Conservation (phyloP, 2,888 invertebrate species). For the Calephelis perditalis region DNA sequence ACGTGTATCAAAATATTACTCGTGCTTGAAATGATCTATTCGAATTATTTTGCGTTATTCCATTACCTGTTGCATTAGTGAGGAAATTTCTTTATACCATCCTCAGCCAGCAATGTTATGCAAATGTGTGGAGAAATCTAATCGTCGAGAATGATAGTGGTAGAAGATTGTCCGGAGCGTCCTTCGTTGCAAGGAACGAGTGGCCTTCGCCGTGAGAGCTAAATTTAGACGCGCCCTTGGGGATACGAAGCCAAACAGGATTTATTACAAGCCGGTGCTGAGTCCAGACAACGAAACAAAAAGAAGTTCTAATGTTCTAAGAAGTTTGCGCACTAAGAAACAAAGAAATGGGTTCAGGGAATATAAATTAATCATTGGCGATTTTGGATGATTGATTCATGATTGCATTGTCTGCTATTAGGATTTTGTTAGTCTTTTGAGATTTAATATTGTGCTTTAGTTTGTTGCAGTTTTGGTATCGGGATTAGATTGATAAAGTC, state of each 20-base stretch:
- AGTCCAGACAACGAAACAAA: constrained; percentile 24
- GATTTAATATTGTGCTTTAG: too few species aligned
- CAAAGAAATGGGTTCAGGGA: constrained; percentile 10
- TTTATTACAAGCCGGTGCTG: constrained; percentile 49
- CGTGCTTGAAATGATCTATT: not conserved
- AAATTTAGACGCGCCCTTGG: constrained; percentile 72
- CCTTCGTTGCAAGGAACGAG: constrained; percentile 44
- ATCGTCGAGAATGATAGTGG: constrained; percentile 9
- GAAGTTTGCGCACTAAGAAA: constrained; percentile 13
- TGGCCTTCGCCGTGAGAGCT: constrained; percentile 60
- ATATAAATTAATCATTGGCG: constrained; percentile 1
- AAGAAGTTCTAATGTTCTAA: constrained; percentile 23
- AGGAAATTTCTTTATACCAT: not conserved
- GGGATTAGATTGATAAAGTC: too few species aligned
- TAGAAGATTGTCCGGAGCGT: constrained; percentile 21
- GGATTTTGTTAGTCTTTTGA: not conserved
- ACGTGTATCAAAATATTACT: constrained; percentile 6
- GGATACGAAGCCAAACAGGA: constrained; percentile 62
- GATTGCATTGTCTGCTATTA: not conserved
- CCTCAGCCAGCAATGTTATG: not conserved
- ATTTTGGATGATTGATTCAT: constrained; percentile 1
- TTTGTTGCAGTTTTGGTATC: too few species aligned
- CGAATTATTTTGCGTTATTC: not conserved
- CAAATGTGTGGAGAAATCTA: constrained; percentile 1
- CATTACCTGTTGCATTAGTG: not conserved